Conservation (phyloP, 1,140 invertebrate genomes). For the Panonychus citri region DNA sequence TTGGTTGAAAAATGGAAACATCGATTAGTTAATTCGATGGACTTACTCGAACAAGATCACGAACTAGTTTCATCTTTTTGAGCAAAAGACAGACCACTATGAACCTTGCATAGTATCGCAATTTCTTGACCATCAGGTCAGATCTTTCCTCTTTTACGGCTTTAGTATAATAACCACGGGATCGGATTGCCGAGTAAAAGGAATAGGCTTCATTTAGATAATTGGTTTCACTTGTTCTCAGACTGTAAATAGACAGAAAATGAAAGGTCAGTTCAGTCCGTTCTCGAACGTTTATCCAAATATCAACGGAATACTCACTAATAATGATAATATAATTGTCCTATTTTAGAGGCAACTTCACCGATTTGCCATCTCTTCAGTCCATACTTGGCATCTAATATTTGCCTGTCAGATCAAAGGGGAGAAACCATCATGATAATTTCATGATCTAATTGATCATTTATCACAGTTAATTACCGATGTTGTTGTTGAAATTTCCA, state of each 20-base stretch:
- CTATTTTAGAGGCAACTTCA: constrained; percentile 94
- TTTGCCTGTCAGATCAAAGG: constrained; percentile 20
- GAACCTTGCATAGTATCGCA: constrained; percentile 84
- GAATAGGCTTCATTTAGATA: constrained; percentile 86
- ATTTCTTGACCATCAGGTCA: constrained; percentile 90
- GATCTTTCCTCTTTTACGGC: constrained; percentile 77
- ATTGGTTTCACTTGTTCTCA: constrained; percentile 82
- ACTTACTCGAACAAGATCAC: constrained; percentile 53
- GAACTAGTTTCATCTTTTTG: constrained; percentile 78
- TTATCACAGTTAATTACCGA: constrained; percentile 24
- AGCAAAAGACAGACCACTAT: constrained; percentile 84
- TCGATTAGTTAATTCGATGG: background rate
- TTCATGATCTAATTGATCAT: background rate
- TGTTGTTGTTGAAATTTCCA: constrained; percentile 98
- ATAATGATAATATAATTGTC: constrained; percentile 95
- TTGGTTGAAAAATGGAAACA: background rate
- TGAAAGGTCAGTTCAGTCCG: too few species aligned
- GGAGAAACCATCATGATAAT: constrained; percentile 22
- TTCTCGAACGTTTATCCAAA: too few species aligned
- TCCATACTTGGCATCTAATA: constrained; percentile 79
- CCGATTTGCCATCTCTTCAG: constrained; percentile 95
- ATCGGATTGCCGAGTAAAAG: constrained; percentile 84
- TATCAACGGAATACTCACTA: constrained; percentile 56
- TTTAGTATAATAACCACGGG: constrained; percentile 76
- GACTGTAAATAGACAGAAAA: constrained; percentile 29